Evolutionary conservation across 2,113 vertebrate genomes (phyloP).

Genomic region (Sinocyclocheilus rhinocerous): DNA sequence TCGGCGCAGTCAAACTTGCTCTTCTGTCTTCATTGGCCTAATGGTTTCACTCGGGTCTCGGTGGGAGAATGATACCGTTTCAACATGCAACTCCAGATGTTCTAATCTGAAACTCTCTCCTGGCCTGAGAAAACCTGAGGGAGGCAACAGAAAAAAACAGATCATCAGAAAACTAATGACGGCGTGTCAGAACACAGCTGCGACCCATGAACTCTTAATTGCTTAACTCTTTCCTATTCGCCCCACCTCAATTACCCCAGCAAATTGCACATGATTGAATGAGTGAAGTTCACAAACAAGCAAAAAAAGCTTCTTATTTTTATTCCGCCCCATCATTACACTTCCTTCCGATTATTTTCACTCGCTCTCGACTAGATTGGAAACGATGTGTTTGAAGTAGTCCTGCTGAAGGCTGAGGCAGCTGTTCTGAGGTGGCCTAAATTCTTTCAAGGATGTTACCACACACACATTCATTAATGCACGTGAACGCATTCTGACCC

Average conservation of each 20-base stretch:
- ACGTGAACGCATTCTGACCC: neutral
- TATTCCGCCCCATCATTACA: neutral
- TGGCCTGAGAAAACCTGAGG: conserved; percentile 11
- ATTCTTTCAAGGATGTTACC: conserved; percentile 17
- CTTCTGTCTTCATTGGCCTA: conserved; percentile 43
- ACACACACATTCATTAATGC: neutral
- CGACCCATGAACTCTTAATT: conserved; percentile 55
- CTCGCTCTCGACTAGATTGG: neutral
- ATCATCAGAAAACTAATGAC: conserved; percentile 47
- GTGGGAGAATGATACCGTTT: conserved; percentile 27
- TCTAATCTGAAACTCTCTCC: conserved; percentile 1
- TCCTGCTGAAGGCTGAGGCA: conserved; percentile 34
- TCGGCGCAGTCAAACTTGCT: neutral
- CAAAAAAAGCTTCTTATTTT: conserved; percentile 13
- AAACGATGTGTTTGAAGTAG: conserved; percentile 4
- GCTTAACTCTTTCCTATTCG: conserved; percentile 50
- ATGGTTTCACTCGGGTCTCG: conserved; percentile 40
- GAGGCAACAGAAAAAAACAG: conserved; percentile 10
- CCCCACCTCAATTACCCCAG: conserved; percentile 52
- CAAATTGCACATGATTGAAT: conserved; percentile 54
- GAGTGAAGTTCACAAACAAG: conserved; percentile 48
- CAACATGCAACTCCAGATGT: conserved; percentile 54
- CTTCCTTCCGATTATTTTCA: conserved; percentile 37
- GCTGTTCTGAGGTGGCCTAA: conserved; percentile 40
- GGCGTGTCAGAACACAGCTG: conserved; percentile 57